These are phyloP conservation scores for Vulpes vulpes DNA, from an alignment of 2,113 vertebrate species.

Conservation along the genomic window DNA sequence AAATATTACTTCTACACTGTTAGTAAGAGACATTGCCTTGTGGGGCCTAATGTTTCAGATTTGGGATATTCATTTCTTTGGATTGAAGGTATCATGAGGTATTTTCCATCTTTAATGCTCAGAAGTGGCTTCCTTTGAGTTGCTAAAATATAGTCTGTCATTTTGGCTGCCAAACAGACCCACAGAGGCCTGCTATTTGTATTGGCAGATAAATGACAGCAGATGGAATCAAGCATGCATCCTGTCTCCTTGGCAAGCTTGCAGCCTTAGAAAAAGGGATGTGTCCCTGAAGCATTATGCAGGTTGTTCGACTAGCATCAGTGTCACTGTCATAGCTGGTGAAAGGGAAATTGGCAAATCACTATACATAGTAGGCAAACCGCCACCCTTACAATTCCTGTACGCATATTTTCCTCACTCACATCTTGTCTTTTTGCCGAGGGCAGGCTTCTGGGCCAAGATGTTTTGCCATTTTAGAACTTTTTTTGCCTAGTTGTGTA, in stretches of 20 bases:
- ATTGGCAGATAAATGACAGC: constrained; percentile 65
- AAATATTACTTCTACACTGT: constrained; percentile 3
- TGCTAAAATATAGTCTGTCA: constrained; percentile 43
- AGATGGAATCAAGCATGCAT: background rate
- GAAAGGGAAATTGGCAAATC: constrained; percentile 47
- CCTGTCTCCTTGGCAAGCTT: background rate
- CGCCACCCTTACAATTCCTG: constrained; percentile 34
- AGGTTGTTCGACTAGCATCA: background rate
- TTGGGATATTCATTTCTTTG: constrained; percentile 8
- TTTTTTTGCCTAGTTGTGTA: background rate
- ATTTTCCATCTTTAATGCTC: constrained; percentile 29
- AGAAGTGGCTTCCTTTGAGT: constrained; percentile 4
- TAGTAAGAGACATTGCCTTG: background rate
- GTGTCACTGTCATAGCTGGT: constrained; percentile 25
- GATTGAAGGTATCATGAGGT: constrained; percentile 1
- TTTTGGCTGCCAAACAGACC: constrained; percentile 15
- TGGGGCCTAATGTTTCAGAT: background rate
- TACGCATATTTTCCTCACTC: background rate
- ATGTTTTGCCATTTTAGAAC: background rate
- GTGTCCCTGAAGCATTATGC: constrained; percentile 14
- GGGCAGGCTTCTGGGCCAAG: constrained; percentile 57
- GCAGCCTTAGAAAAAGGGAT: background rate
- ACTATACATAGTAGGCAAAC: constrained; percentile 27
- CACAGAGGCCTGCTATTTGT: background rate
- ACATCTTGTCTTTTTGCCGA: constrained; percentile 54